Evolutionary conservation across 92 coral and sea anemone species (phyloP).

Genomic region (Paragorgia papillata): DNA sequence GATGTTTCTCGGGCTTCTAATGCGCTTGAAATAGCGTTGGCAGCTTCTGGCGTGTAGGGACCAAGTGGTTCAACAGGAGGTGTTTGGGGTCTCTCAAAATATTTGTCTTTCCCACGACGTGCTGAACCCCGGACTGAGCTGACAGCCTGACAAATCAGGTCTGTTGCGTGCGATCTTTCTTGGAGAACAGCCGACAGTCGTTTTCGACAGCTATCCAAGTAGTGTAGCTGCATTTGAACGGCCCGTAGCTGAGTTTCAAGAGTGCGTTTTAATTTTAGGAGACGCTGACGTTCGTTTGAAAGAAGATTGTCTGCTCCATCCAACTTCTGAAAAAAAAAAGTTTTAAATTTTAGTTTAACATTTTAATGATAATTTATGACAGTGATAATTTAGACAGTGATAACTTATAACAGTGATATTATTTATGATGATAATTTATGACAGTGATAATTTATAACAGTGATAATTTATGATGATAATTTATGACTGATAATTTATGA

Average conservation of each 20-base stretch:
- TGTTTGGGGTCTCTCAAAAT: constrained; percentile 82
- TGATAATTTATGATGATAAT: too few relatives aligned
- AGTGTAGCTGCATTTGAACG: constrained; percentile 96
- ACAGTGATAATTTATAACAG: too few relatives aligned
- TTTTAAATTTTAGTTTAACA: too few relatives aligned
- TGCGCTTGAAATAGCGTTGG: constrained; percentile 82
- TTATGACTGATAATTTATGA: too few relatives aligned
- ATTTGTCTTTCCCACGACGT: constrained; percentile 72
- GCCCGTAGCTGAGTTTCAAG: constrained; percentile 95
- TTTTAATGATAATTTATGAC: too few relatives aligned
- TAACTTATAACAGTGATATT: too few relatives aligned
- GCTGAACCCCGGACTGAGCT: constrained; percentile 92
- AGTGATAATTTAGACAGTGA: too few relatives aligned
- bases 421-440: too few relatives aligned
- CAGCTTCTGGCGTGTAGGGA: constrained; percentile 98
- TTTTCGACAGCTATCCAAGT: constrained; percentile 85
- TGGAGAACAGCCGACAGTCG: constrained; percentile 79
- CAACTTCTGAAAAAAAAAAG: constrained; percentile 58
- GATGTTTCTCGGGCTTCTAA: constrained; percentile 90
- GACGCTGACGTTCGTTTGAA: constrained; percentile 80
- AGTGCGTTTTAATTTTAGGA: constrained; percentile 79
- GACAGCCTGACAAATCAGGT: constrained; percentile 96
- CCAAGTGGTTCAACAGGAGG: constrained; percentile 95
- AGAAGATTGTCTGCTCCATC: constrained; percentile 98
- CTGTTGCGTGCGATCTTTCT: constrained; percentile 89